These are phyloP conservation scores for Drosophila acutilabella DNA, from an alignment of 2,888 invertebrate species.

Conservation along the genomic window DNA sequence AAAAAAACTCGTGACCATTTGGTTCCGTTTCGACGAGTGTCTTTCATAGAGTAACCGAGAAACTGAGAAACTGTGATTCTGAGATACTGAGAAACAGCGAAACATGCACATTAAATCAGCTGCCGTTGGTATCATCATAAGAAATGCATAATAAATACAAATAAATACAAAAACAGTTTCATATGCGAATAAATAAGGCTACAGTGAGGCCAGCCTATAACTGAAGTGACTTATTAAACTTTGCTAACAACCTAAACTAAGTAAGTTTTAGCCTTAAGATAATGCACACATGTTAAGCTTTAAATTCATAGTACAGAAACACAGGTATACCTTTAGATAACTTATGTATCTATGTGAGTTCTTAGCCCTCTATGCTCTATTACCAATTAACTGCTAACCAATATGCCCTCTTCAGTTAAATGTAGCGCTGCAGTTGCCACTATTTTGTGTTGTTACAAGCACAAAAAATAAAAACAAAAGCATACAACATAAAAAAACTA, in stretches of 20 bases:
- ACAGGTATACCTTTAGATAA: no score
- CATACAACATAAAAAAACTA: constrained; percentile 29
- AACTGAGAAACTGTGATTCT: not conserved
- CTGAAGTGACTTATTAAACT: not conserved
- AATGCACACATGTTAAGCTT: no score
- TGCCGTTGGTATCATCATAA: constrained; percentile 72
- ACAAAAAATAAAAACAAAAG: constrained; percentile 55
- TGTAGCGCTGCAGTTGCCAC: constrained; percentile 48
- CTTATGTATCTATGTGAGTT: no score
- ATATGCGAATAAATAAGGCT: constrained; percentile 34
- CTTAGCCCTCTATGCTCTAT: no score
- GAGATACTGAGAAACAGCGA: constrained; percentile 28
- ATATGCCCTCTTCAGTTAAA: constrained; percentile 38
- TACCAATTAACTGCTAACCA: not conserved
- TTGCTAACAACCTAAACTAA: not conserved
- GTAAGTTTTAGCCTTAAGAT: no score
- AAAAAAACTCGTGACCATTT: constrained; percentile 69
- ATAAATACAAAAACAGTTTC: constrained; percentile 15
- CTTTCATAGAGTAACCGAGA: constrained; percentile 1
- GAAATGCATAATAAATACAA: constrained; percentile 66
- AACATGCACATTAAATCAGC: constrained; percentile 70
- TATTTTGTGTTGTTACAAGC: constrained; percentile 43
- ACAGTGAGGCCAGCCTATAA: constrained; percentile 24
- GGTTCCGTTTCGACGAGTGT: constrained; percentile 35
- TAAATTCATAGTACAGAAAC: no score